Evolutionary conservation across 2,888 invertebrate genomes (phyloP).

Genomic region (Hedya salicella): DNA sequence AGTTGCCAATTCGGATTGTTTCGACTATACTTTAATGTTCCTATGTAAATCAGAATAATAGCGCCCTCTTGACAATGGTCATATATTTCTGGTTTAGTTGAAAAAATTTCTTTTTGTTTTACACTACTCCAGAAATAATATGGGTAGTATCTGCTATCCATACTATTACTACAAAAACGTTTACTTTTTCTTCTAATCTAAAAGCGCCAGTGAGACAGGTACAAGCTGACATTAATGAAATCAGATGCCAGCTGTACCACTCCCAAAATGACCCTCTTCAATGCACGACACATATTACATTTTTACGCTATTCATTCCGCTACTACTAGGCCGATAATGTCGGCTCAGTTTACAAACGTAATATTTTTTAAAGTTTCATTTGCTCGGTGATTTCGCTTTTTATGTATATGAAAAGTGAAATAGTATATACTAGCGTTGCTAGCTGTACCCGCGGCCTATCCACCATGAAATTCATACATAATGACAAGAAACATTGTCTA

Average conservation of each 20-base stretch:
- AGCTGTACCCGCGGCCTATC: no score
- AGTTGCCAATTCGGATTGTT: no score
- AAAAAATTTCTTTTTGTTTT: no score
- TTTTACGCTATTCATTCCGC: constrained; percentile 23
- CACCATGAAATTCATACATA: no score
- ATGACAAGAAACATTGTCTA: no score
- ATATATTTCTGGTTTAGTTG: no score
- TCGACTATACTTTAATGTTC: no score
- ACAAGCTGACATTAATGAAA: constrained; percentile 37
- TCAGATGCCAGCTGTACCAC: constrained; percentile 28
- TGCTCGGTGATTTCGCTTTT: background rate
- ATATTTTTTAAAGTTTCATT: background rate
- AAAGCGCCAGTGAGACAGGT: constrained; percentile 23
- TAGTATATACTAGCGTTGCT: no score
- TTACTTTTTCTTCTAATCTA: background rate
- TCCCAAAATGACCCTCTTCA: constrained; percentile 39
- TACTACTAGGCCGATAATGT: background rate
- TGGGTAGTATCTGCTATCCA: background rate
- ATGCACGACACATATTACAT: constrained; percentile 40
- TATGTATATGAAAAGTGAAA: no score
- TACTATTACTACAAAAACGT: background rate
- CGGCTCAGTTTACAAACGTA: background rate
- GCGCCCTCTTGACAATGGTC: no score
- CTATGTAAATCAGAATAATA: no score
- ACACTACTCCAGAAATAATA: no score